These are phyloP conservation scores for Arbacia lixula DNA, from an alignment of 53 echinoderm and acorn worm genomes.

Conservation along the genomic window DNA sequence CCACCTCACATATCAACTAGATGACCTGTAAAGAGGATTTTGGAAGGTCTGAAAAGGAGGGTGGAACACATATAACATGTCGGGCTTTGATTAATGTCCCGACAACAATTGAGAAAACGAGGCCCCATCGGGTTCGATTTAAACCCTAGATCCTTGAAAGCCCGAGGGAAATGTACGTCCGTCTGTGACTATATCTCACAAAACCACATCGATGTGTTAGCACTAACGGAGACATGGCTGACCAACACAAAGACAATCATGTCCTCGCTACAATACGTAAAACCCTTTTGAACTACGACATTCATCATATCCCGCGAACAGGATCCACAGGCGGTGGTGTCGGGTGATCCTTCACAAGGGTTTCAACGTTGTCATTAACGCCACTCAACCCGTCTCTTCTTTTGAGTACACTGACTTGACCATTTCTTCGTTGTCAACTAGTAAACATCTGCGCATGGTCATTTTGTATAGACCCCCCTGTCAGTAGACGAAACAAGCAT, in stretches of 20 bases:
- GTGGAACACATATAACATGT: too few relatives aligned
- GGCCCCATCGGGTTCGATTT: too few relatives aligned
- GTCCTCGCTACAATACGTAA: slow-evolving; percentile 3
- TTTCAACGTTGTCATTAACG: slow-evolving; percentile 23
- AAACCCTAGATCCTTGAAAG: slow-evolving; percentile 65
- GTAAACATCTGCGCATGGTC: slow-evolving; percentile 34
- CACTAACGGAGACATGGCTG: slow-evolving; percentile 41
- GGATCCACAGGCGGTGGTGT: slow-evolving; percentile 55
- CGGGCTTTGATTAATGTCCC: too few relatives aligned
- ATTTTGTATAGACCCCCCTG: slow-evolving; percentile 54
- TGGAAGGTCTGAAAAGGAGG: too few relatives aligned
- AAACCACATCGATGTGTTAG: slow-evolving; percentile 14
- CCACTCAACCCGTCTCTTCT: slow-evolving; percentile 8
- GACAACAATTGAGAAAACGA: too few relatives aligned
- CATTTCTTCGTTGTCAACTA: neutral
- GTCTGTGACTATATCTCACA: slow-evolving; percentile 13
- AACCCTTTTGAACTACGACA: slow-evolving; percentile 17
- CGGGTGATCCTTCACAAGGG: slow-evolving; percentile 57
- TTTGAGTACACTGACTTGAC: slow-evolving; percentile 57
- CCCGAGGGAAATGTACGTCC: slow-evolving; percentile 19
- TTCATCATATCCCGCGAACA: slow-evolving; percentile 28
- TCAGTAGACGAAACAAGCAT: slow-evolving; percentile 29
- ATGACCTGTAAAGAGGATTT: too few relatives aligned
- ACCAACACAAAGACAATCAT: slow-evolving; percentile 22
- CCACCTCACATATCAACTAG: neutral